Percentiles rank a stretch among this genome's conserved stretches.
Evolutionary conservation across 2,797 vertebrate genomes (phyloP).

Genomic region (Craterocephalus amniculus): DNA sequence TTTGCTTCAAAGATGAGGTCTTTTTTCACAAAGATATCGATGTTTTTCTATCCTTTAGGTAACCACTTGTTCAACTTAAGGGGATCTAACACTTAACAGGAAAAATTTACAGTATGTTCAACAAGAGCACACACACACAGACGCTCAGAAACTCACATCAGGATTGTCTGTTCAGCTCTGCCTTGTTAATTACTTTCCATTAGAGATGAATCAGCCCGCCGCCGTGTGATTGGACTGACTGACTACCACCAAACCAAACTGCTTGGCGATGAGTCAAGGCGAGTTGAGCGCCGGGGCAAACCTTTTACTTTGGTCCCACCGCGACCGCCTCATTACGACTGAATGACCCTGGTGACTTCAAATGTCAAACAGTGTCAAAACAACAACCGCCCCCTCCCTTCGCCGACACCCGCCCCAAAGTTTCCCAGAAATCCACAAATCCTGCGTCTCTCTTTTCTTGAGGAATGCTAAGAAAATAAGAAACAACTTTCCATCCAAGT

Average conservation of each 20-base stretch:
- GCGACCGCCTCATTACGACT: slow-evolving; percentile 87
- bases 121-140: slow-evolving; percentile 13
- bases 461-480: slow-evolving; percentile 66
- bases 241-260: slow-evolving; percentile 69
- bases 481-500: slow-evolving; percentile 70
- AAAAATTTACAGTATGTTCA: neutral
- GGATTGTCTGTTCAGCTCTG: slow-evolving; percentile 43
- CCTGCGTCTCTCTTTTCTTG: slow-evolving; percentile 55
- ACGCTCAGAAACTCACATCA: slow-evolving; percentile 32
- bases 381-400: slow-evolving; percentile 13
- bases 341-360: slow-evolving; percentile 83
- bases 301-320: slow-evolving; percentile 79
- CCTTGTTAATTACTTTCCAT: slow-evolving; percentile 87
- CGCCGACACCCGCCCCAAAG: slow-evolving; percentile 53
- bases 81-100: neutral
- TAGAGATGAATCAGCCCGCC: slow-evolving; percentile 87
- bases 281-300: slow-evolving; percentile 85
- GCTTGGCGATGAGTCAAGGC: slow-evolving; percentile 60
- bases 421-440: slow-evolving; percentile 87
- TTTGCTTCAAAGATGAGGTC: neutral
- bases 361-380: slow-evolving; percentile 81
- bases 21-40: neutral
- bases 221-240: slow-evolving; percentile 73
- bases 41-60: neutral
- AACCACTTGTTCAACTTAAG: neutral